phyloP scores from a whole-genome alignment of 1,140 invertebrate genomes.

The Mesaphorura yosii region DNA sequence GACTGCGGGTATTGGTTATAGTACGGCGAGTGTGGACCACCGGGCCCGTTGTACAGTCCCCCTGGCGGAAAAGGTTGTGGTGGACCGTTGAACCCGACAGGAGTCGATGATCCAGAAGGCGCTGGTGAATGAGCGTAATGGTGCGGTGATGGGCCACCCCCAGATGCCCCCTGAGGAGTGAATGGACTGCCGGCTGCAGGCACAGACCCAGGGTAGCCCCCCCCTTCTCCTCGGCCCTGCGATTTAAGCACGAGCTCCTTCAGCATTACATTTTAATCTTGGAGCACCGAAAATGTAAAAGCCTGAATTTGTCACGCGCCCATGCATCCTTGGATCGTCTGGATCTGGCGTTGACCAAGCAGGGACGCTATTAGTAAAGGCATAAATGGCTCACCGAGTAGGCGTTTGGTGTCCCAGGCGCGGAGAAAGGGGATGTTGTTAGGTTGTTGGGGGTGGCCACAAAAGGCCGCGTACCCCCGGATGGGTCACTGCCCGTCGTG shows the following conservation, averaged over 20 bases:
- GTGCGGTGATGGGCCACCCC: constrained; percentile 49
- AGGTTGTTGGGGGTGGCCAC: constrained; percentile 32
- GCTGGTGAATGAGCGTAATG: constrained; percentile 63
- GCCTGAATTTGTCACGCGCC: too few relatives aligned
- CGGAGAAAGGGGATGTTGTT: constrained; percentile 31
- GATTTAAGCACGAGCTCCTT: neutral
- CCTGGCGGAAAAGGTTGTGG: constrained; percentile 28
- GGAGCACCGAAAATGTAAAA: too few relatives aligned
- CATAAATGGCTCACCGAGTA: constrained; percentile 25
- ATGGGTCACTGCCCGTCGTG: constrained; percentile 32
- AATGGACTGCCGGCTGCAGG: constrained; percentile 30
- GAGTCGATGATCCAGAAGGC: constrained; percentile 60
- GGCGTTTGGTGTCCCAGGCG: constrained; percentile 29
- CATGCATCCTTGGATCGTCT: too few relatives aligned
- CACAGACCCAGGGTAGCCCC: constrained; percentile 27
- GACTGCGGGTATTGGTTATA: constrained; percentile 39
- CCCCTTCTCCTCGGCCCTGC: constrained; percentile 24
- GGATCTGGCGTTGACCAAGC: too few relatives aligned
- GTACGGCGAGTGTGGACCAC: constrained; percentile 38
- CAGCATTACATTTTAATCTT: too few relatives aligned
- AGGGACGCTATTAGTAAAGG: too few relatives aligned
- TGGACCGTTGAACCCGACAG: constrained; percentile 34
- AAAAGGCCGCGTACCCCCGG: constrained; percentile 29
- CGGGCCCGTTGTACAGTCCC: constrained; percentile 28
- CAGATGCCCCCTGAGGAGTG: constrained; percentile 45